Percentiles rank a stretch among this genome's conserved stretches.
phyloP scores from a whole-genome alignment of 2,888 invertebrate genomes.

The Mimachlamys varia region DNA sequence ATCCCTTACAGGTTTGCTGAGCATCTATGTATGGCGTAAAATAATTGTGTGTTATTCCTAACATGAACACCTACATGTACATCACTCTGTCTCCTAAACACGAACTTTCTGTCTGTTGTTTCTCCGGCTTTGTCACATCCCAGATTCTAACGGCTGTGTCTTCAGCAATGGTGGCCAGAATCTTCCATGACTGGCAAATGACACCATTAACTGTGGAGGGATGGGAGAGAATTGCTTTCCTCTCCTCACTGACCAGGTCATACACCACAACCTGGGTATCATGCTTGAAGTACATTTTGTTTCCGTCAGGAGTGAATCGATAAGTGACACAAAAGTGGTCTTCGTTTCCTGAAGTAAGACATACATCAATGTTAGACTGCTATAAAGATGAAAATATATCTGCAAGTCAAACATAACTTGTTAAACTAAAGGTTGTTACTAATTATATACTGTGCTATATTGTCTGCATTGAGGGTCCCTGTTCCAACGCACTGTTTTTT shows the following conservation, averaged over 20 bases:
- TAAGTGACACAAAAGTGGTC: slow-evolving; percentile 55
- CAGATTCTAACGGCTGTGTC: slow-evolving; percentile 70
- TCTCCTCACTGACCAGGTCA: slow-evolving; percentile 52
- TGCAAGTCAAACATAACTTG: too few relatives aligned
- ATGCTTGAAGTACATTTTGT: slow-evolving; percentile 60
- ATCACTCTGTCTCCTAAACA: not conserved
- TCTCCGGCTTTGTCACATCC: slow-evolving; percentile 56
- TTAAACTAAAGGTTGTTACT: too few relatives aligned
- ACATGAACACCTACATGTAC: not conserved
- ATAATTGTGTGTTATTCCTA: too few relatives aligned
- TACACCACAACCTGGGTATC: slow-evolving; percentile 51
- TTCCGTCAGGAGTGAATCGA: slow-evolving; percentile 58
- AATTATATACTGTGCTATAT: too few relatives aligned
- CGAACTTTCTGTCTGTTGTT: not conserved
- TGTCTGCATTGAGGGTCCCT: too few relatives aligned
- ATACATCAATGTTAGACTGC: not conserved
- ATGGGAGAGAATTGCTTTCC: slow-evolving; percentile 57
- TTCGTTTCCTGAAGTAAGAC: slow-evolving; percentile 54
- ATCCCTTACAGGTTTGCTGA: too few relatives aligned
- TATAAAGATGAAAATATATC: too few relatives aligned
- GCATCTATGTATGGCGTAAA: too few relatives aligned
- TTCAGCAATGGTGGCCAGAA: slow-evolving; percentile 64
- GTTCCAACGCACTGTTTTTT: too few relatives aligned
- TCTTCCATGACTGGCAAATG: slow-evolving; percentile 58
- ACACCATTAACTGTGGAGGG: slow-evolving; percentile 54